Percentiles rank a stretch among this genome's conserved stretches.
Evolutionary conservation across 2,888 invertebrate genomes (phyloP).

Genomic region (Nemotelus pantherinus): DNA sequence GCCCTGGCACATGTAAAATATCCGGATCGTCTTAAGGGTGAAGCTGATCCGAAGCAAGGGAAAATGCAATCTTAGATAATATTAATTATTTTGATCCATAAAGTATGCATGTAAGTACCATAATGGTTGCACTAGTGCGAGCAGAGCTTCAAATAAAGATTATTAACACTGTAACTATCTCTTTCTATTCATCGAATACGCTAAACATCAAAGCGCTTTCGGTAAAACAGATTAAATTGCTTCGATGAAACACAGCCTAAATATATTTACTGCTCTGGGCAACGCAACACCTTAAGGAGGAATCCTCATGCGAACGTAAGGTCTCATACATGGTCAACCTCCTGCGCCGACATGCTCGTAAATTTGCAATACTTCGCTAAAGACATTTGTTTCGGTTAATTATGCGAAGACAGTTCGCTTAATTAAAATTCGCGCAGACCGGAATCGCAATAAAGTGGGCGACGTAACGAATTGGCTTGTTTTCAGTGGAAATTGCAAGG

Average conservation of each 20-base stretch:
- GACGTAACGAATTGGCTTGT: not conserved
- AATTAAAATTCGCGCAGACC: slow-evolving; percentile 42
- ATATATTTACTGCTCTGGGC: too few species aligned
- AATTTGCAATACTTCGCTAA: slow-evolving; percentile 23
- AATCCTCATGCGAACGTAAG: not conserved
- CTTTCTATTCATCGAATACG: too few species aligned
- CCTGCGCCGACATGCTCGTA: slow-evolving; percentile 33
- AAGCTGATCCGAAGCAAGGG: not conserved
- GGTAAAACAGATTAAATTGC: too few species aligned
- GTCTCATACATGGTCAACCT: not conserved
- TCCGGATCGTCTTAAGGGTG: not conserved
- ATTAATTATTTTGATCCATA: not conserved
- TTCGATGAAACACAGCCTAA: too few species aligned
- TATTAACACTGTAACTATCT: too few species aligned
- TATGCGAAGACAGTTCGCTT: slow-evolving; percentile 42
- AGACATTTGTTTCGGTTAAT: slow-evolving; percentile 43
- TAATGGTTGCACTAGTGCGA: too few species aligned
- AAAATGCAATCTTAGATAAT: not conserved
- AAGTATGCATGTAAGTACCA: too few species aligned
- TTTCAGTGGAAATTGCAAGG: slow-evolving; percentile 4
- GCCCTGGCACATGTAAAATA: slow-evolving; percentile 29
- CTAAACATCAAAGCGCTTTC: too few species aligned
- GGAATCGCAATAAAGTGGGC: slow-evolving; percentile 12
- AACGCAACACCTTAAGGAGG: not conserved
- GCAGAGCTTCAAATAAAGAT: too few species aligned